Evolutionary conservation across 2,113 vertebrate species (phyloP).

Genomic region (Pedetes capensis): DNA sequence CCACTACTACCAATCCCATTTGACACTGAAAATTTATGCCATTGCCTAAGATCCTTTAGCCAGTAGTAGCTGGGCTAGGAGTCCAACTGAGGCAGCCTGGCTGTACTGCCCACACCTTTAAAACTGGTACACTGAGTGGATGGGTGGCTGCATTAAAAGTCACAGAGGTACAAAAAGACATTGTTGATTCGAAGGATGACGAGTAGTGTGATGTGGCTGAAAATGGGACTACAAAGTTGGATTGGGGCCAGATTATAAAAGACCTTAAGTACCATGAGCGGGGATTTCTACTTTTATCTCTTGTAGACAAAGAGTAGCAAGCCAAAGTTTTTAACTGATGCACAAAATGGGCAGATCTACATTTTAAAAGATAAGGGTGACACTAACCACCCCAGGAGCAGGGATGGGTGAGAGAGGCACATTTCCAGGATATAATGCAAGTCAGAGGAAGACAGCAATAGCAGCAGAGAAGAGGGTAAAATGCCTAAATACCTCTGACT

Average conservation of each 20-base stretch:
- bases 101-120: background rate
- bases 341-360: background rate
- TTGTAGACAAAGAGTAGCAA: background rate
- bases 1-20: background rate
- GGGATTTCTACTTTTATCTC: background rate
- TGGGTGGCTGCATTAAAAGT: background rate
- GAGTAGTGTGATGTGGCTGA: background rate
- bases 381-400: background rate
- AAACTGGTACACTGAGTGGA: rapidly evolving
- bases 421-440: background rate
- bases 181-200: background rate
- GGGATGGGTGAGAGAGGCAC: background rate
- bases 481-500: background rate
- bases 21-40: background rate
- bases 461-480: too few species aligned
- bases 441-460: background rate
- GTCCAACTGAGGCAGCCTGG: background rate
- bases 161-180: background rate
- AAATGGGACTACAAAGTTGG: background rate
- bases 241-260: background rate
- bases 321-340: background rate
- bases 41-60: background rate
- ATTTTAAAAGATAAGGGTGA: background rate
- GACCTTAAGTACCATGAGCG: background rate
- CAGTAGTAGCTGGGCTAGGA: background rate